Evolutionary conservation across 2,888 invertebrate genomes (phyloP).

Genomic region (Synergus japonicus): DNA sequence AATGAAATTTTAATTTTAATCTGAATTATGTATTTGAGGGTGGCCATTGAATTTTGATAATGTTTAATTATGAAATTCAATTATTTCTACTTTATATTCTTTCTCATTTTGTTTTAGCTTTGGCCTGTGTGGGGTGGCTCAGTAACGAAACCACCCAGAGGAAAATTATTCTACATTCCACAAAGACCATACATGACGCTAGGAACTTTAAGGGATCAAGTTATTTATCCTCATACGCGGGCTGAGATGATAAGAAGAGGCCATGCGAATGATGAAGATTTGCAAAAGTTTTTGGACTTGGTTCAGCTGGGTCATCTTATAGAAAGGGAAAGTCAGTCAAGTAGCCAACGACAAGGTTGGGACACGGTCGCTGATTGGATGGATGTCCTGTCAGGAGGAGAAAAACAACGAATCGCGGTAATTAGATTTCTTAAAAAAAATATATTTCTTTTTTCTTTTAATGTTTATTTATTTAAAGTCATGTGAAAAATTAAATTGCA

Average conservation of each 20-base stretch:
- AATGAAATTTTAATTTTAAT: slow-evolving; percentile 2
- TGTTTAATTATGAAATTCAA: too few species aligned
- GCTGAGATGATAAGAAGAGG: slow-evolving; percentile 90
- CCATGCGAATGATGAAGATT: slow-evolving; percentile 85
- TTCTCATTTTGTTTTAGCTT: slow-evolving; percentile 77
- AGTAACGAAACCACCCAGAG: slow-evolving; percentile 95
- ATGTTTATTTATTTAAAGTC: neutral
- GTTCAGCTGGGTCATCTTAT: slow-evolving; percentile 92
- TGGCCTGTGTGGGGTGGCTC: slow-evolving; percentile 98
- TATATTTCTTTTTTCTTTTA: slow-evolving; percentile 30
- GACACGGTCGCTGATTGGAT: slow-evolving; percentile 98
- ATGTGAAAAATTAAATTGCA: neutral
- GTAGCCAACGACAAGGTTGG: slow-evolving; percentile 83
- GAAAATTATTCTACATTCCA: slow-evolving; percentile 98
- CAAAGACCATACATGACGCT: slow-evolving; percentile 99
- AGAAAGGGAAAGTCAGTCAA: slow-evolving; percentile 84
- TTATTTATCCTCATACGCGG: slow-evolving; percentile 95
- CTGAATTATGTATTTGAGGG: neutral
- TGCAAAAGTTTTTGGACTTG: slow-evolving; percentile 86
- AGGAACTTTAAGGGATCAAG: slow-evolving; percentile 95
- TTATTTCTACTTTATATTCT: neutral
- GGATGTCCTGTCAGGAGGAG: slow-evolving; percentile 98
- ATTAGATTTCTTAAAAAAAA: slow-evolving; percentile 54
- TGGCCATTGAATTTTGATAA: too few species aligned
- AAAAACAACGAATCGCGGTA: slow-evolving; percentile 97